These are phyloP conservation scores for Mantis religiosa DNA, from an alignment of 2,888 invertebrate species.

Conservation along the genomic window DNA sequence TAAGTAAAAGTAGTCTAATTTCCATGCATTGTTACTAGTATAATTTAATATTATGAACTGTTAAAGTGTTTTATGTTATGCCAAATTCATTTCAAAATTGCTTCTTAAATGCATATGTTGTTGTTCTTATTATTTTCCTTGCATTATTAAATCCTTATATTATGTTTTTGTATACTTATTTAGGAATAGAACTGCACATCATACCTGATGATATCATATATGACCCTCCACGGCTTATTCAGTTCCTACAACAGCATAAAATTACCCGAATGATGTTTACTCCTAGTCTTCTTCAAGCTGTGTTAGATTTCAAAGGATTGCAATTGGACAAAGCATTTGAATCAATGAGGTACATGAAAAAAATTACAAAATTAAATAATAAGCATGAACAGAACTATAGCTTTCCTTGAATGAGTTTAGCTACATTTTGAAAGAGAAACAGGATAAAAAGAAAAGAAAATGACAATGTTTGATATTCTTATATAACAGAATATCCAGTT, in stretches of 20 bases:
- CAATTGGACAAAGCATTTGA: conserved; percentile 28
- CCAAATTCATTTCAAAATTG: no score
- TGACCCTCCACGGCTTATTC: conserved; percentile 34
- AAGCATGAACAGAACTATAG: no score
- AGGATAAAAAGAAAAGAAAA: no score
- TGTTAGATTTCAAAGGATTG: conserved; percentile 33
- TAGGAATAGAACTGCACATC: conserved; percentile 35
- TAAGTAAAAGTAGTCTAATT: no score
- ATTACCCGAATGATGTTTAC: conserved; percentile 37
- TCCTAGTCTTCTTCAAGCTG: conserved; percentile 35
- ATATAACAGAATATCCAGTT: no score
- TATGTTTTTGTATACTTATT: background rate
- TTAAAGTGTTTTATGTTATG: no score
- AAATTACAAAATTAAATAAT: background rate
- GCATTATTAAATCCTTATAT: background rate
- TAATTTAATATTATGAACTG: no score
- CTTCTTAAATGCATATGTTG: no score
- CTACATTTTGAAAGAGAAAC: no score
- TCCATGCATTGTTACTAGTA: no score
- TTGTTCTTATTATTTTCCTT: background rate
- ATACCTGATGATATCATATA: conserved; percentile 37
- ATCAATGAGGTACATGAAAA: conserved; percentile 27
- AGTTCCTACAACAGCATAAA: conserved; percentile 31
- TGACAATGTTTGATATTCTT: no score
- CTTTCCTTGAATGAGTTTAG: no score